Evolutionary conservation across 2,113 vertebrate species (phyloP), one percentile per base, ranked within the genome.

Genomic region (Hippoglossus stenolepis): DNA sequence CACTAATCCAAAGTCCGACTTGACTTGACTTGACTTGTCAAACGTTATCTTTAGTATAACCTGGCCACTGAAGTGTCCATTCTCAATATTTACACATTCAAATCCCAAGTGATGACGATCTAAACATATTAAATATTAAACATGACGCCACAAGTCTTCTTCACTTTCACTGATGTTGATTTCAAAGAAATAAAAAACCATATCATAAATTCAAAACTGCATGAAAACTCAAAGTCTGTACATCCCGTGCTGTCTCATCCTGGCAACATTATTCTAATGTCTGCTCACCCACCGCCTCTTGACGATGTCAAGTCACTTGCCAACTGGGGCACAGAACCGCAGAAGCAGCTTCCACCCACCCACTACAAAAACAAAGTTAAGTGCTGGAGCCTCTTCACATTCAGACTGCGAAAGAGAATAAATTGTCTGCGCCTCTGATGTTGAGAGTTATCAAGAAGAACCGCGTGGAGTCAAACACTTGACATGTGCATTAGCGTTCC

Each of bases 251-350:
- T 31, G 31, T 65, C 20, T 70, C 51, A 60, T 40, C 66, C 69
- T 38, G 53, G 31, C 3, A 56, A 6, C 38, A 58, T 17, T n/a
- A 60, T 62, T 65, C 40, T 35, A 68, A 10, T 69, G 63, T 70
- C 63, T 74, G 59, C 72, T 71, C 79, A 43, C 85, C 76, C 70
- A 87, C 73, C 72, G 61, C 79, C 58, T 85, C 70, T 85, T 75
- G 57, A 65, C 51, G 60, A 75, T 79, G 71, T 80, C 47, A 61
- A 65, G 65, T 65, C 69, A 70, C 53, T 71, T 80, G 82, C 68
- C 61, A 85, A 77, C 59, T 68, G 64, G 56, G 76, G 68, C 28
- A 66, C 6, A 40, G 47, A 82, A 24, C 57, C 61, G 80, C 70
- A 63, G 67, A 21, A 61, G 74, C 65, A 77, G 56, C 62, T 77